These are phyloP conservation scores for Mionectes macconnelli DNA, from an alignment of 2,113 vertebrate genomes.

Conservation along the genomic window DNA sequence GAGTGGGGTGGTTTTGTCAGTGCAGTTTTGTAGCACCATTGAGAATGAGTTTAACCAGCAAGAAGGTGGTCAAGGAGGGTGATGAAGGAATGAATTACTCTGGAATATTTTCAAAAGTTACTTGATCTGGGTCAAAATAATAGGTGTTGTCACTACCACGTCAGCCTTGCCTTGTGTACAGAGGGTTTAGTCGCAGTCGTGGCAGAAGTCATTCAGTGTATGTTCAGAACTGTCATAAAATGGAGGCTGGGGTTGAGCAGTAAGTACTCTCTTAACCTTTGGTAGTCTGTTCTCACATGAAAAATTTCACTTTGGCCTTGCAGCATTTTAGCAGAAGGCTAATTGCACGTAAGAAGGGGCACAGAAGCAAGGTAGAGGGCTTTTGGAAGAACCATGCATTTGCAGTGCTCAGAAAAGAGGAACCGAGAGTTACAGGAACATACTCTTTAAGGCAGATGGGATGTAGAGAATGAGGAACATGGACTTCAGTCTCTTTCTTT, in stretches of 20 bases:
- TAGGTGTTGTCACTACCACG: neutral
- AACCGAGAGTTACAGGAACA: neutral
- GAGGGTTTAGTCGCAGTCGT: neutral
- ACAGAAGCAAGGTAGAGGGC: neutral
- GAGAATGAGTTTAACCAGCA: neutral
- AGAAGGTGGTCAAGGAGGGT: neutral
- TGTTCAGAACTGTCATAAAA: neutral
- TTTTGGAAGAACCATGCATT: neutral
- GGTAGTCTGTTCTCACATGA: neutral
- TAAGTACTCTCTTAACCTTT: neutral
- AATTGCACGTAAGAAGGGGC: neutral
- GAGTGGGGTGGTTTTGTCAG: neutral
- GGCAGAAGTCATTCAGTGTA: neutral
- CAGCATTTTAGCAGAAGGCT: neutral
- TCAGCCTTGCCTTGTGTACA: neutral
- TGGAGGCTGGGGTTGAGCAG: neutral
- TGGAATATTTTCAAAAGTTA: neutral
- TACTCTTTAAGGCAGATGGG: neutral
- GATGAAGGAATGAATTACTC: neutral
- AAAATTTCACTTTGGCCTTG: neutral
- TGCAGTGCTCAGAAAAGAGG: neutral
- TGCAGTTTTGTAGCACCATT: neutral
- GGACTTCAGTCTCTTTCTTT: neutral
- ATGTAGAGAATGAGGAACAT: neutral
- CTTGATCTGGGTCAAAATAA: neutral